phyloP scores from a whole-genome alignment of 1,140 invertebrate species.

The Drepana arcuata region DNA sequence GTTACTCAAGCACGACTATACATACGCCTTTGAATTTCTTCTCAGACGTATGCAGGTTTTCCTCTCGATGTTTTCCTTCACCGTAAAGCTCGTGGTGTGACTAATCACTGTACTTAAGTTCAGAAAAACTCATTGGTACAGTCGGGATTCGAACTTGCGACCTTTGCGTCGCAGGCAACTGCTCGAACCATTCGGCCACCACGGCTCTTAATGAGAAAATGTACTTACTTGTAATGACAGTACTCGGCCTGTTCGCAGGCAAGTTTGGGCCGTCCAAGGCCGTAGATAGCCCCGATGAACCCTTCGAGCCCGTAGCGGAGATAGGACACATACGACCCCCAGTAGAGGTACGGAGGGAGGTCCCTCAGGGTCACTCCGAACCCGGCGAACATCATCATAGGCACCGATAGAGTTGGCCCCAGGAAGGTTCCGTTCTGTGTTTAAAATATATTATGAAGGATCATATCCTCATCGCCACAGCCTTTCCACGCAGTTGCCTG shows the following conservation, averaged over 20 bases:
- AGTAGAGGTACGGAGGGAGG: constrained; percentile 85
- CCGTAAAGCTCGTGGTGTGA: too few species aligned
- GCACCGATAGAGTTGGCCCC: constrained; percentile 83
- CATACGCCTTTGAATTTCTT: too few species aligned
- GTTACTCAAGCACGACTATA: too few species aligned
- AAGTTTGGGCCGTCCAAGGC: constrained; percentile 77
- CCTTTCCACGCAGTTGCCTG: too few species aligned
- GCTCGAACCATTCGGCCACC: too few species aligned
- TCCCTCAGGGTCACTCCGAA: constrained; percentile 85
- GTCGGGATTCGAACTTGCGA: too few species aligned
- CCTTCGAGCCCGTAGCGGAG: constrained; percentile 92
- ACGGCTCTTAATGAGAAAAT: too few species aligned
- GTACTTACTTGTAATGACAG: constrained; percentile 80
- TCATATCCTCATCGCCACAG: neutral
- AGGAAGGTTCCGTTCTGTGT: constrained; percentile 85
- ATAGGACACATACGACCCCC: constrained; percentile 92
- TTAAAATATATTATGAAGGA: constrained; percentile 3
- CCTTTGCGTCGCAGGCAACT: too few species aligned
- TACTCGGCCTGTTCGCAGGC: constrained; percentile 76
- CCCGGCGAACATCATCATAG: constrained; percentile 91
- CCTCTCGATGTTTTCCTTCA: too few species aligned
- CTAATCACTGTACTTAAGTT: too few species aligned
- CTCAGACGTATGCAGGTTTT: too few species aligned
- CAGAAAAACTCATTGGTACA: too few species aligned
- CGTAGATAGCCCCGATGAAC: constrained; percentile 86